Base-by-base conservation (phyloP, 2,797 vertebrate species). In the Hipposideros larvatus region DNA sequence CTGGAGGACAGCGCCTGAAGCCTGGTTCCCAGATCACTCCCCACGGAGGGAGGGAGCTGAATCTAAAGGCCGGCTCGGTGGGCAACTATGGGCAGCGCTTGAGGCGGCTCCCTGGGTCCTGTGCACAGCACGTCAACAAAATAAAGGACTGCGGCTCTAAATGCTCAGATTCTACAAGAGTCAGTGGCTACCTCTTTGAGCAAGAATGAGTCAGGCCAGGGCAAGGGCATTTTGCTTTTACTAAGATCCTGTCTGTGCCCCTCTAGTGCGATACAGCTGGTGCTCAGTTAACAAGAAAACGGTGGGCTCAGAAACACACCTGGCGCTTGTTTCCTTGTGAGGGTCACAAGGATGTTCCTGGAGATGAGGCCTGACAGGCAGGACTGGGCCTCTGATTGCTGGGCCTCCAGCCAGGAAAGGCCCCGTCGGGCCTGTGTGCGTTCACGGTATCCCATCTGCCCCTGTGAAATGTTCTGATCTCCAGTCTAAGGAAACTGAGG, bases 391-490 rank as follows among this genome's bases (percentile, higher is more conserved):
- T 93, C 28, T 57, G 55, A 10, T 2, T 4, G 31, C 34, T 7
- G 37, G 11, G 22, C 18, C 51, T 7, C 31, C 7, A 55, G 34
- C 16, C 63, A 26, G 57, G 28, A 22, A 57, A 22, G 57, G 51
- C 66, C 74, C 22, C 1, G 1, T 3, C 22, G 8, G 66, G 37
- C 24, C 41, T 70, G 2, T 11, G 16, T 11, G 28, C 7, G 0
- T 15, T 53, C 57, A 21, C 0, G 0, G 13, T 1, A 63, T 21
- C 51, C 68, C 16, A 22, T 63, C 55, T n/a, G 57, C 24, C 53
- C 34, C 71, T 24, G 65, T 14, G 55, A 26, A 19, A 59, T 26
- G 16, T 53, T 41, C 75, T 48, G 26, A 46, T 46, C 73, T 24
- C 28, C 9, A 53, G 6, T 86, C 65, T 34, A 65, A 94, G 92